A percentile compares a stretch with the other conserved stretches of the same genome.
Conservation (phyloP, 2,888 invertebrate genomes). For the Odontothrips loti region DNA sequence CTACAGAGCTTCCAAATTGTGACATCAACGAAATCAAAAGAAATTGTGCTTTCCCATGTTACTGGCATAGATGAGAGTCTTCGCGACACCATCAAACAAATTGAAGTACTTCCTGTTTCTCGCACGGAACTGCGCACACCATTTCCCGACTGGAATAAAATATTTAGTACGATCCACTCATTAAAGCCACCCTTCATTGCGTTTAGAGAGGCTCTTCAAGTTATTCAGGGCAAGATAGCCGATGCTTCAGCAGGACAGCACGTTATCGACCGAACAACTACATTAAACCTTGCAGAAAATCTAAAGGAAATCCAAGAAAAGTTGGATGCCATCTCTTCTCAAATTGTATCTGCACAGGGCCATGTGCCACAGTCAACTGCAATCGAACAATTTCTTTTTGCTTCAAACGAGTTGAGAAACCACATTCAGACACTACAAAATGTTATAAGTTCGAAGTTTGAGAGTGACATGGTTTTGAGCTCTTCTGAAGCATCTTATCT, state of each 20-base stretch:
- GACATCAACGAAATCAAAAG: neutral
- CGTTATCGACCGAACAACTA: neutral
- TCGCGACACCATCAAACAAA: neutral
- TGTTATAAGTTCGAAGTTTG: neutral
- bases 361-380: neutral
- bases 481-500: neutral
- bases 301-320: neutral
- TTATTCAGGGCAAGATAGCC: neutral
- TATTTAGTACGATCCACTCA: neutral
- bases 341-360: neutral
- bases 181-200: neutral
- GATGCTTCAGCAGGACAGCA: neutral
- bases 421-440: neutral
- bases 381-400: neutral
- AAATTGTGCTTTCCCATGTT: neutral
- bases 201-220: neutral
- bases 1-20: neutral
- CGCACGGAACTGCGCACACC: neutral
- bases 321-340: neutral
- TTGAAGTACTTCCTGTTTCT: neutral
- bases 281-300: neutral
- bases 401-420: neutral
- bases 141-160: neutral
- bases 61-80: neutral
- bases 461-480: neutral